Conservation (phyloP, 2,888 invertebrate genomes). For the Euclidia mi region DNA sequence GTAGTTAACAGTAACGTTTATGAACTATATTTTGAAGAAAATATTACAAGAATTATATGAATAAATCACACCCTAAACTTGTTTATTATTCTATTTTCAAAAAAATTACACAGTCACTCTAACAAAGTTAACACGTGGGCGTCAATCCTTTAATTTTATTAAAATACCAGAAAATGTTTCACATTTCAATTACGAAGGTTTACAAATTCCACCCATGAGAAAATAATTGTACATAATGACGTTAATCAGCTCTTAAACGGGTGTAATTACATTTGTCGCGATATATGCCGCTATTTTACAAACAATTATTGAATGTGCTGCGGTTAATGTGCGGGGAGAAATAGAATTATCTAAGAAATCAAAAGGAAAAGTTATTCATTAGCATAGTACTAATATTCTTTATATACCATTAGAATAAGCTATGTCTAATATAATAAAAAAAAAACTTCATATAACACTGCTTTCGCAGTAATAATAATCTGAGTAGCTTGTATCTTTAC, state of each 20-base stretch:
- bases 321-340: background rate
- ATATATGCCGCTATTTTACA: slow-evolving; percentile 10
- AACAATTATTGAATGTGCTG: slow-evolving; percentile 10
- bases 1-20: too few relatives aligned
- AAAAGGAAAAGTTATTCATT: background rate
- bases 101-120: background rate
- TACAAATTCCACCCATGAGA: slow-evolving; percentile 13
- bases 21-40: too few relatives aligned
- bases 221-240: slow-evolving; percentile 14
- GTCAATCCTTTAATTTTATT: slow-evolving; percentile 3
- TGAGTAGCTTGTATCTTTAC: too few relatives aligned
- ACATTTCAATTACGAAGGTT: slow-evolving; percentile 13
- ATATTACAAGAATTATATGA: too few relatives aligned
- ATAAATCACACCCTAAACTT: too few relatives aligned
- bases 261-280: slow-evolving; percentile 2
- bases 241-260: slow-evolving; percentile 10
- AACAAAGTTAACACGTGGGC: background rate
- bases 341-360: too few relatives aligned
- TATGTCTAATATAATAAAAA: too few relatives aligned
- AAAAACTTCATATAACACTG: too few relatives aligned
- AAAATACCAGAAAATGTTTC: slow-evolving; percentile 8
- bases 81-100: too few relatives aligned
- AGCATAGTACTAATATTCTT: too few relatives aligned
- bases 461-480: too few relatives aligned
- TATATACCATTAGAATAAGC: too few relatives aligned